Base-by-base conservation (phyloP, 2,797 vertebrate genomes). In the Pantherophis alleghaniensis region DNA sequence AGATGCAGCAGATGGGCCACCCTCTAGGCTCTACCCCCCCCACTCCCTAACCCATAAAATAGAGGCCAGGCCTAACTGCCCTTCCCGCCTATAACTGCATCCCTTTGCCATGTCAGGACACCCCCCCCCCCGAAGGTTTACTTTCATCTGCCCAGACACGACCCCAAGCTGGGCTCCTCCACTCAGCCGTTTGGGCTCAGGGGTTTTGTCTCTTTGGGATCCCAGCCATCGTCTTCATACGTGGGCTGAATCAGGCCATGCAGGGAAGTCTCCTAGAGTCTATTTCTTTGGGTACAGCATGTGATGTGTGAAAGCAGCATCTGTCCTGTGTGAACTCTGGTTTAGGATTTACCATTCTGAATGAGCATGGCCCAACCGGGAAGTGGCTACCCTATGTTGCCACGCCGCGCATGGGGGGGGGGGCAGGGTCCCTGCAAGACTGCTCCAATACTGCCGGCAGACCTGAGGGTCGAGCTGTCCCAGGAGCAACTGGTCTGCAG, bases 81-180 rank as follows among this genome's bases (percentile, higher is more conserved):
- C 92, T 95, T 86, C 94, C 92, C 94, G 91, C 66, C 93, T 89
- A 28, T 95, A 89, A 95, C 94, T 91, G 94, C 95, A 95, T 91
- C 92, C 92, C 57, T 90, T 91, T 96, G 95, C 95, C 95, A 95
- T 92, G 87, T 90, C 56, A 91, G 92, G 93, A 95, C n/a, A n/a
- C 12, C 4, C 24, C 59, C 22, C 59, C 90, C 18, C 3, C 56
- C 0, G 28, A 55, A 51, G 69, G 24, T 16, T 56, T 20, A 1
- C 24, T 11, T 47, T 12, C 14, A 2, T 26, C 47, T 63, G 11
- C 14, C 74, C 60, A 5, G 1, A 5, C 2, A 59, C 4, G 0
- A 92, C 89, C 93, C 92, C 86, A 93, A 94, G 90, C 93, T 92
- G 93, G 91, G 74, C 20, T 83, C 74, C 37, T 47, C 37, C 37